Evolutionary conservation across 1,140 invertebrate genomes (phyloP).

Genomic region (Aphelinus certus): DNA sequence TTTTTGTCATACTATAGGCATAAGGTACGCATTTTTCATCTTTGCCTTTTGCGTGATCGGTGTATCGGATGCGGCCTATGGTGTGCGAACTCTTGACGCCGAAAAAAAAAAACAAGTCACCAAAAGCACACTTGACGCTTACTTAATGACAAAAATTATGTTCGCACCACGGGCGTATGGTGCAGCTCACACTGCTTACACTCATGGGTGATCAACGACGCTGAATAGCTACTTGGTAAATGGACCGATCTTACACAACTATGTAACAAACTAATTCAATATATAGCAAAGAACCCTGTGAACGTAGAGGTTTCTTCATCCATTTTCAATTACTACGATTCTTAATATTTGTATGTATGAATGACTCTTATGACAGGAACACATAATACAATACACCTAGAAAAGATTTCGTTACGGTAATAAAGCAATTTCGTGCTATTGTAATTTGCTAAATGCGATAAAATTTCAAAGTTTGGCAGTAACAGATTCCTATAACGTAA

Average conservation of each 20-base stretch:
- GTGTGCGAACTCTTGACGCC: too few species aligned
- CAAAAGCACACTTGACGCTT: too few species aligned
- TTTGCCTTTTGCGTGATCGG: too few species aligned
- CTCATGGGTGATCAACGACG: too few species aligned
- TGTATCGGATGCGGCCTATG: too few species aligned
- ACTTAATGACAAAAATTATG: too few species aligned
- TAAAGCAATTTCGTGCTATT: constrained; percentile 17
- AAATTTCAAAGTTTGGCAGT: constrained; percentile 14
- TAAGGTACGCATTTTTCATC: too few species aligned
- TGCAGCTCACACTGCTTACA: too few species aligned
- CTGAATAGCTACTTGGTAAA: constrained; percentile 7
- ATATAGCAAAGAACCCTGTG: constrained; percentile 32
- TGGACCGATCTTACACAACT: constrained; percentile 22
- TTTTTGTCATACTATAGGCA: too few species aligned
- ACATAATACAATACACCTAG: constrained; percentile 27
- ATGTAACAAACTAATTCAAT: constrained; percentile 27
- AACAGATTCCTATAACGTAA: not conserved
- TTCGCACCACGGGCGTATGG: too few species aligned
- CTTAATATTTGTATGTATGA: not conserved
- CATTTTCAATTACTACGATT: constrained; percentile 12
- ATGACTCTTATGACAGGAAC: constrained; percentile 22
- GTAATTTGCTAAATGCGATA: constrained; percentile 1
- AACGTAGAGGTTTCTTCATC: constrained; percentile 12
- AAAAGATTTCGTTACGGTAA: constrained; percentile 5
- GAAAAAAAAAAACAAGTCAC: too few species aligned